Evolutionary conservation across 1,140 invertebrate genomes (phyloP).

Genomic region (Drosophila bocqueti): DNA sequence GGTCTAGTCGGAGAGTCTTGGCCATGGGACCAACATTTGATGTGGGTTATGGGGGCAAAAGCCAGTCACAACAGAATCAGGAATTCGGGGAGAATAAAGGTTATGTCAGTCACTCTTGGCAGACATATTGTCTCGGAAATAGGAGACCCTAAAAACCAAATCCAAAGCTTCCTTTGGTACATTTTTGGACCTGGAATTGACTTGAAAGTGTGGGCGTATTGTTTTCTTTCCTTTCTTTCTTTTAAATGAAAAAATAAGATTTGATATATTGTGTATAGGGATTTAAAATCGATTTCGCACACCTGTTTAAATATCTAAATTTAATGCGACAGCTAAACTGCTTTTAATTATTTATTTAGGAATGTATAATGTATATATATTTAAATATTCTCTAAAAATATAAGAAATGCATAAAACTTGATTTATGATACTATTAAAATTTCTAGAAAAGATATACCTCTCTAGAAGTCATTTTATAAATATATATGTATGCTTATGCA

Average conservation of each 20-base stretch:
- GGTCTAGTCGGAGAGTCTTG: constrained; percentile 31
- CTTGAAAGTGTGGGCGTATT: not conserved
- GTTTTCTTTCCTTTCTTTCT: not conserved
- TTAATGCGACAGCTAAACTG: not conserved
- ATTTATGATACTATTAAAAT: not conserved
- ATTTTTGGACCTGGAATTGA: constrained; percentile 1
- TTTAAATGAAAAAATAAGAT: not conserved
- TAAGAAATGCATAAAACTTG: not conserved
- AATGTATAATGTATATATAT: not conserved
- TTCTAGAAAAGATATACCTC: not conserved
- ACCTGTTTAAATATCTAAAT: not conserved
- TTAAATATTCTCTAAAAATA: not conserved
- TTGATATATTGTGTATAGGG: too few species aligned
- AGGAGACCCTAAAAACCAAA: constrained; percentile 16
- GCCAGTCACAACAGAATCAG: constrained; percentile 34
- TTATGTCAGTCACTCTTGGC: constrained; percentile 52
- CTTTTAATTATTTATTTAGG: not conserved
- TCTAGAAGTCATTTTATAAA: not conserved
- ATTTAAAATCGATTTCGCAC: not conserved
- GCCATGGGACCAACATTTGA: constrained; percentile 17
- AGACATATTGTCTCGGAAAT: constrained; percentile 59
- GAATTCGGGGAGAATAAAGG: constrained; percentile 43
- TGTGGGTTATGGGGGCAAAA: constrained; percentile 29
- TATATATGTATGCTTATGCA: too few species aligned
- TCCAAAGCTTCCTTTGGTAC: not conserved